A percentile compares a stretch with the other conserved stretches of the same genome.
Evolutionary conservation across 2,113 vertebrate species (phyloP).

Genomic region (Rhodinocichla rosea): DNA sequence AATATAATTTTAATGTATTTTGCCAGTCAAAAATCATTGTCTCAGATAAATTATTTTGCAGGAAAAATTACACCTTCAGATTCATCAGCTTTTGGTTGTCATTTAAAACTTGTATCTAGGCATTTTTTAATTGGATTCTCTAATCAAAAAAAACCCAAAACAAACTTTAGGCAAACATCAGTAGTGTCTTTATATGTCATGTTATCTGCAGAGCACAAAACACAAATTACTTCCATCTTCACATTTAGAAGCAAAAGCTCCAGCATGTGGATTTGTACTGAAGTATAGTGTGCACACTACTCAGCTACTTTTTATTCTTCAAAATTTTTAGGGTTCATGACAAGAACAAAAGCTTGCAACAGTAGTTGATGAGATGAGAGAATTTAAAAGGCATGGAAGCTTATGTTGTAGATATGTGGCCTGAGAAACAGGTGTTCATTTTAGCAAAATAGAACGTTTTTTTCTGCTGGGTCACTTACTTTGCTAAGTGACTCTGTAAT

Average conservation of each 20-base stretch:
- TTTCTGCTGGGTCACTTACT: not conserved
- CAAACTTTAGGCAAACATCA: not conserved
- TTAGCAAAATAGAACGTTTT: fast-evolving
- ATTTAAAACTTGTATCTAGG: not conserved
- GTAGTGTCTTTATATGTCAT: not conserved
- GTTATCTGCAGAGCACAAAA: not conserved
- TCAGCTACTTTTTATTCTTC: not conserved
- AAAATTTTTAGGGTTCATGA: not conserved
- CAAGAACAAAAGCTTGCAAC: not conserved
- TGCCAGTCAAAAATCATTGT: not conserved
- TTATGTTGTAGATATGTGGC: not conserved
- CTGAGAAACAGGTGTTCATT: not conserved
- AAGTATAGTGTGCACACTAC: not conserved
- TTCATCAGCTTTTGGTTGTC: not conserved
- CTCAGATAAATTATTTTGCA: not conserved
- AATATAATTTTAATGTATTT: not conserved
- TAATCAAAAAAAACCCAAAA: not conserved
- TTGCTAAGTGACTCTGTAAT: not conserved
- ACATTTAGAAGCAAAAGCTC: not conserved
- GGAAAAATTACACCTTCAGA: not conserved
- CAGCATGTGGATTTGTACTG: not conserved
- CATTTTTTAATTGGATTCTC: not conserved
- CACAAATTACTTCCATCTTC: not conserved
- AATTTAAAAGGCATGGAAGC: not conserved
- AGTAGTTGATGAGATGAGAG: not conserved